A percentile compares a stretch with the other conserved stretches of the same genome.
Conservation (phyloP, 2,113 vertebrate genomes). For the Neodon shergylaensis region DNA sequence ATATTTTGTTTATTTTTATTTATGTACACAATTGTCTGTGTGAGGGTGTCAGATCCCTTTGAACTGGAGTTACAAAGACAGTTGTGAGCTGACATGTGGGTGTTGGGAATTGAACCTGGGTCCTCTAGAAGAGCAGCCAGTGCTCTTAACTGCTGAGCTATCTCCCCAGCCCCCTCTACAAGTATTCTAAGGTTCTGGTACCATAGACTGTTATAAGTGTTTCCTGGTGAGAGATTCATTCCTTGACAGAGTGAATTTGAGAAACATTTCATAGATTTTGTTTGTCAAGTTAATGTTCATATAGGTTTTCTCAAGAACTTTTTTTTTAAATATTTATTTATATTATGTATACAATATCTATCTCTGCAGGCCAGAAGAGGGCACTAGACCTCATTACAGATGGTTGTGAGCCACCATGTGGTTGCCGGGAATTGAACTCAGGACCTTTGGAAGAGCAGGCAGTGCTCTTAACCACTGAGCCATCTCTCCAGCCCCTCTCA, state of each 20-base stretch:
- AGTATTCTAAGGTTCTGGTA: neutral
- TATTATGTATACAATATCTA: too few relatives aligned
- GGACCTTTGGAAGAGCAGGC: too few relatives aligned
- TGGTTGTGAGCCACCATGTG: too few relatives aligned
- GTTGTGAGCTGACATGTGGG: neutral
- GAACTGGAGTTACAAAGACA: neutral
- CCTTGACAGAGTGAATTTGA: slow-evolving; percentile 15
- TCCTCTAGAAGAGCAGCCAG: neutral
- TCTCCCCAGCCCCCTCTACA: neutral
- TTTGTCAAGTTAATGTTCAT: neutral
- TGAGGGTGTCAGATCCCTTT: neutral
- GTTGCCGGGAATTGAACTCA: too few relatives aligned
- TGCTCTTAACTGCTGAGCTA: too few relatives aligned
- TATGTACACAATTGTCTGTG: neutral
- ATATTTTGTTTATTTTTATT: neutral
- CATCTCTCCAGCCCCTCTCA: too few relatives aligned
- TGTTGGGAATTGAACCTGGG: neutral
- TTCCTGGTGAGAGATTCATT: neutral
- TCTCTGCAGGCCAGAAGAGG: too few relatives aligned
- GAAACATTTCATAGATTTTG: neutral
- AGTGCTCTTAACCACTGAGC: too few relatives aligned
- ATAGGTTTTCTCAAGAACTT: slow-evolving; percentile 5
- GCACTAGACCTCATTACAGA: too few relatives aligned
- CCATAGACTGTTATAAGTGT: neutral
- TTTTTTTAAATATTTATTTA: too few relatives aligned